Evolutionary conservation across 2,797 vertebrate genomes (phyloP), one percentile per base, ranked within the genome.

Genomic region (Sylvilagus floridanus): DNA sequence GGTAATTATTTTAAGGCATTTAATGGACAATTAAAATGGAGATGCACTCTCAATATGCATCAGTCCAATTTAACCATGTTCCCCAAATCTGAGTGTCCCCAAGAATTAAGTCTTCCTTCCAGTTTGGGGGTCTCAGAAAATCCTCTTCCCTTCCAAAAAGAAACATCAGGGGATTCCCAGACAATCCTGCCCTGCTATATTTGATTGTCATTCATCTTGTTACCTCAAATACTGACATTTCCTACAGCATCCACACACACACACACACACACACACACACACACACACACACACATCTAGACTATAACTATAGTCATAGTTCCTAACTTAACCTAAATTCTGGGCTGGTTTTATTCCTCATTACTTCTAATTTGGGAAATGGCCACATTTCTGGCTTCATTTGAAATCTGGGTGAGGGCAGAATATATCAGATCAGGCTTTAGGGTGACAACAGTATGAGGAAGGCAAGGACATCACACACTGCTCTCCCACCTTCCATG

Each of bases 321-420:
- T 94, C 47, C 78, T 71, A 42, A 90, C 16, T 68, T 96, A 69
- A 82, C 52, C 28, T n/a, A 66, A 65, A 65, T 26, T 76, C 35
- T 87, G 24, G n/a, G 9, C 17, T 86, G 19, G 28, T 78, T 14
- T 11, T 47, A 57, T 88, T 73, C 88, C 22, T 79, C 26, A 54
- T 7, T 88, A 76, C n/a, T 66, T 77, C 13, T 77, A 62, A 63
- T 60, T 88, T 88, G 21, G 47, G 22, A 26, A 4, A 72, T 72
- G 28, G 57, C 30, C 68, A 57, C 12, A 88, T 87, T 62, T 79
- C 26, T 72, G 57, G 71, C 24, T 72, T 93, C 32, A 60, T 60
- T 42, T 83, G 32, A 37, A 37, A 77, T 86, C 37, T 21, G 5
- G 8, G 5, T 21, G 82, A 83, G 7, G 12, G 30, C 24, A 78